A percentile compares a stretch with the other conserved stretches of the same genome.
phyloP scores from a whole-genome alignment of 92 coral and sea anemone genomes.

The Galaxea fascicularis region DNA sequence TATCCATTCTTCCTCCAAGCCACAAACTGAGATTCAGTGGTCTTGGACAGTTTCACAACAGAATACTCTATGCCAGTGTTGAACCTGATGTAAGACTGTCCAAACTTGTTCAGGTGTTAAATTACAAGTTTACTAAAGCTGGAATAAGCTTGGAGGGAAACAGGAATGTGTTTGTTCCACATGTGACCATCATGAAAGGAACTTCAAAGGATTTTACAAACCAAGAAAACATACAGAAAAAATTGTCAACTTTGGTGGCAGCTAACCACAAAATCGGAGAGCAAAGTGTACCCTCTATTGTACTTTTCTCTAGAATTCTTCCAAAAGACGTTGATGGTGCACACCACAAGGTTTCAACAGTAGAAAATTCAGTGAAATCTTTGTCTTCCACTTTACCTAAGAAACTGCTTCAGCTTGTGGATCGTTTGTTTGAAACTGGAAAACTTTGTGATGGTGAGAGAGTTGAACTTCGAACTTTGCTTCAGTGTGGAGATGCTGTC shows the following conservation, averaged over 20 bases:
- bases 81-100: constrained; percentile 56
- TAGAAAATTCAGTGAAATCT: constrained; percentile 69
- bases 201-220: constrained; percentile 34
- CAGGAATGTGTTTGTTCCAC: constrained; percentile 73
- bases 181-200: constrained; percentile 63
- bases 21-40: constrained; percentile 55
- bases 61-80: constrained; percentile 64
- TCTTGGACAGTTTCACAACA: constrained; percentile 69
- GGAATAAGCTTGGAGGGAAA: constrained; percentile 77
- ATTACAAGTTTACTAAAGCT: constrained; percentile 64
- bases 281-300: constrained; percentile 54
- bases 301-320: constrained; percentile 69
- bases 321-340: constrained; percentile 71
- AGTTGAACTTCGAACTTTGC: constrained; percentile 32
- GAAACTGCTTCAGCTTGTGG: constrained; percentile 58
- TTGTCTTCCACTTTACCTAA: constrained; percentile 62
- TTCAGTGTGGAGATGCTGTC: constrained; percentile 31
- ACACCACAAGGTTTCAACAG: constrained; percentile 50
- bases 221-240: constrained; percentile 9
- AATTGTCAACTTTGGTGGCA: constrained; percentile 49
- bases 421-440: constrained; percentile 36
- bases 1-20: constrained; percentile 65
- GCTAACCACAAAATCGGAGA: constrained; percentile 63
- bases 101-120: constrained; percentile 61
- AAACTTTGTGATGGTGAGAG: constrained; percentile 31